Evolutionary conservation across 1,140 invertebrate species (phyloP).

Genomic region (Drosophila parabipectinata): DNA sequence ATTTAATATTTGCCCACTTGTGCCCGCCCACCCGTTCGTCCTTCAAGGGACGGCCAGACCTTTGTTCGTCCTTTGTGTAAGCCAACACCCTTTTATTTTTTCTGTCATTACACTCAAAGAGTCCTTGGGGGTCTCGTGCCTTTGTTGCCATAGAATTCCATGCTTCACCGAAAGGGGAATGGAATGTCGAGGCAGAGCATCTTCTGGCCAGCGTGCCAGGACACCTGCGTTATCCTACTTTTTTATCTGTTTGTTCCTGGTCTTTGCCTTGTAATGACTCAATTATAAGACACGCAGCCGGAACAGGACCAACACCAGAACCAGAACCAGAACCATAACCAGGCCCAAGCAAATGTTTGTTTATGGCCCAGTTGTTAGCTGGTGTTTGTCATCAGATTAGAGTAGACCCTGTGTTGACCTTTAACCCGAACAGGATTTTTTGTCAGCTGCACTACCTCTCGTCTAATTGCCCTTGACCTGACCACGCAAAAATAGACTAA

Average conservation of each 20-base stretch:
- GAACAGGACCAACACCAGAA: constrained; percentile 2
- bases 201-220: neutral
- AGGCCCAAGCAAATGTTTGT: constrained; percentile 66
- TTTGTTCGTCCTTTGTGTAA: constrained; percentile 50
- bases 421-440: constrained; percentile 32
- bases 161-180: neutral
- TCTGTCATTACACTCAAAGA: constrained; percentile 46
- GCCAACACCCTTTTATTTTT: constrained; percentile 47
- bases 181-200: neutral
- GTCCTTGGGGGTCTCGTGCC: neutral
- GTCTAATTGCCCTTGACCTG: constrained; percentile 70
- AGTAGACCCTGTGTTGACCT: constrained; percentile 61
- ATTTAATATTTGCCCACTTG: neutral
- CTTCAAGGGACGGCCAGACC: constrained; percentile 26
- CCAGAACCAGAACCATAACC: neutral
- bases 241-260: constrained; percentile 41
- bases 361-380: constrained; percentile 64
- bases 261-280: constrained; percentile 66
- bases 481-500: constrained; percentile 29
- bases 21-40: neutral
- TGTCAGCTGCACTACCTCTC: constrained; percentile 49
- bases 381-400: constrained; percentile 73
- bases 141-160: neutral
- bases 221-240: constrained; percentile 30
- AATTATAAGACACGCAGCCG: constrained; percentile 73